Evolutionary conservation across 2,797 vertebrate species (phyloP).

Genomic region (Lagodon rhomboides): DNA sequence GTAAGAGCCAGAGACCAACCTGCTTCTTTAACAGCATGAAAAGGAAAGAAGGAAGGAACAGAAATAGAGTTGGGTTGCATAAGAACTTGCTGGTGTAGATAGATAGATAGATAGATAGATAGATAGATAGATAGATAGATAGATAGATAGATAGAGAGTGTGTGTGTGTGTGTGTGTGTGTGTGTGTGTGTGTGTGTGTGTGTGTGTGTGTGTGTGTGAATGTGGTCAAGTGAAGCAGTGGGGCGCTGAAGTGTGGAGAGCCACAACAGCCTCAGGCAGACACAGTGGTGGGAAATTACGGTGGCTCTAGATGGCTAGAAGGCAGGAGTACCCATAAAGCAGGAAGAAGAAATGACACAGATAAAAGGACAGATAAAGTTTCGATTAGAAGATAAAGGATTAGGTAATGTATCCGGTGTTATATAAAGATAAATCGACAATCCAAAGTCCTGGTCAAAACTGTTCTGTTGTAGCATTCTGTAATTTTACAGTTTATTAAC

Average conservation of each 20-base stretch:
- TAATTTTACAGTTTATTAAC: background rate
- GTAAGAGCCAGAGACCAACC: slow-evolving; percentile 74
- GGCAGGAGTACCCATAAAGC: slow-evolving; percentile 22
- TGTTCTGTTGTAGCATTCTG: background rate
- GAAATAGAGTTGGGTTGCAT: slow-evolving; percentile 65
- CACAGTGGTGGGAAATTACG: slow-evolving; percentile 60
- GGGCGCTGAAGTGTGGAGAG: slow-evolving; percentile 65
- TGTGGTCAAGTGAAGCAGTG: slow-evolving; percentile 56
- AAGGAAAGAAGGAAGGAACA: slow-evolving; percentile 65
- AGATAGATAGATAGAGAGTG: slow-evolving; percentile 23
- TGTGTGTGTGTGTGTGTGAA: slow-evolving; percentile 43
- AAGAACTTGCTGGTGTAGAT: slow-evolving; percentile 42
- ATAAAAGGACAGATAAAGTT: too few relatives aligned
- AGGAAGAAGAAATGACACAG: slow-evolving; percentile 26
- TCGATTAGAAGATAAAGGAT: slow-evolving; percentile 7
- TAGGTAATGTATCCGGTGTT: slow-evolving; percentile 4
- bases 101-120: slow-evolving; percentile 37
- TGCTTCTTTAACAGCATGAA: slow-evolving; percentile 80
- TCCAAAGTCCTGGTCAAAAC: background rate
- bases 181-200: slow-evolving; percentile 20
- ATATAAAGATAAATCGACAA: background rate
- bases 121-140: slow-evolving; percentile 26
- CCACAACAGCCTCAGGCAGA: slow-evolving; percentile 67
- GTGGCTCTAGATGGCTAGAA: slow-evolving; percentile 46
- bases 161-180: slow-evolving; percentile 35